A percentile compares a stretch with the other conserved stretches of the same genome.
These are phyloP conservation scores for Eilema caniola DNA, from an alignment of 2,888 invertebrate species.

Conservation along the genomic window DNA sequence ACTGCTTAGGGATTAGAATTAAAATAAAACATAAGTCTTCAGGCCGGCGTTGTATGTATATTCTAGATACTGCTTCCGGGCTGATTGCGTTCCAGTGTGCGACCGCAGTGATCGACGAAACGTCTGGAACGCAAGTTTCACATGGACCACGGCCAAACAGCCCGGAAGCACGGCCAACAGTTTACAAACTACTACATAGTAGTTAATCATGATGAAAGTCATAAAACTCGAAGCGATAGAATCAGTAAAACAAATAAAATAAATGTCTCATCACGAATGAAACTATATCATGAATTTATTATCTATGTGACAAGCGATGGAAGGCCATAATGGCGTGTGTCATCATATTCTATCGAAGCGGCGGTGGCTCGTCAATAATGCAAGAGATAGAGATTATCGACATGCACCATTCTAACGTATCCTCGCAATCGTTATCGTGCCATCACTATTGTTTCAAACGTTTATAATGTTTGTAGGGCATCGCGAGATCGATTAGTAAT, in stretches of 20 bases:
- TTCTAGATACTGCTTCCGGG: too few species aligned
- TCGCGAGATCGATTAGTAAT: constrained; percentile 72
- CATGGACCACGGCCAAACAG: too few species aligned
- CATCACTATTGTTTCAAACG: constrained; percentile 81
- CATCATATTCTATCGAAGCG: constrained; percentile 81
- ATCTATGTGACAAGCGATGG: constrained; percentile 72
- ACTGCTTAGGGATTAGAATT: not conserved
- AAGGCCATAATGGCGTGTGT: constrained; percentile 78
- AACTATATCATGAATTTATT: constrained; percentile 74
- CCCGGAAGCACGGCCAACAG: too few species aligned
- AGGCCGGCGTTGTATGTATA: too few species aligned
- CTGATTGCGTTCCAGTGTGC: too few species aligned
- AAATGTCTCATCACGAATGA: constrained; percentile 71
- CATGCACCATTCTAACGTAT: constrained; percentile 80
- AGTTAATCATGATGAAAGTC: constrained; percentile 42
- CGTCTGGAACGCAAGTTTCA: too few species aligned
- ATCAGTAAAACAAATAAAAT: constrained; percentile 65
- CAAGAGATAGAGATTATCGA: constrained; percentile 79
- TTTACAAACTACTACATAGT: constrained; percentile 17
- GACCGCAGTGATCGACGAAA: too few species aligned
- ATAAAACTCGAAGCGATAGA: constrained; percentile 43
- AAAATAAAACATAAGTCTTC: too few species aligned
- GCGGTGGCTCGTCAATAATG: constrained; percentile 81
- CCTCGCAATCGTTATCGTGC: constrained; percentile 71
- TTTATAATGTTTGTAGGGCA: constrained; percentile 69